Conservation (phyloP, 2,888 invertebrate species). For the Agrotis clavis region DNA sequence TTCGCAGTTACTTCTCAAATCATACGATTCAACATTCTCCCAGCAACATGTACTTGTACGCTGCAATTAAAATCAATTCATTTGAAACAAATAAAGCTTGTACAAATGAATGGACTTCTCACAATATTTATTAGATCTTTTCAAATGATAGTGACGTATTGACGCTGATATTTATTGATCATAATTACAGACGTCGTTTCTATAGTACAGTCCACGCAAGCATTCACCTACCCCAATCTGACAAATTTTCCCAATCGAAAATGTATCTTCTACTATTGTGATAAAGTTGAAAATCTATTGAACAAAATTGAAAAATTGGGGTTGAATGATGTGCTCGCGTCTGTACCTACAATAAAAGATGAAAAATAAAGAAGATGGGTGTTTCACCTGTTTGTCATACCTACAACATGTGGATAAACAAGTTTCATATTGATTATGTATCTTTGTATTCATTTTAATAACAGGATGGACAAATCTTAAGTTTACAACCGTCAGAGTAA, state of each 20-base stretch:
- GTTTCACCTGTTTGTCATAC: constrained; percentile 42
- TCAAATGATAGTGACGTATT: constrained; percentile 50
- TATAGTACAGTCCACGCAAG: not conserved
- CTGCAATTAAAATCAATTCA: constrained; percentile 40
- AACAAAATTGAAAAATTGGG: too few species aligned
- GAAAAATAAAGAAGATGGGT: constrained; percentile 5
- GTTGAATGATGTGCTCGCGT: too few species aligned
- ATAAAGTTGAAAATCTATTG: too few species aligned
- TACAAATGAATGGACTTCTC: constrained; percentile 32
- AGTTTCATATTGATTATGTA: constrained; percentile 22
- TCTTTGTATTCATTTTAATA: constrained; percentile 10
- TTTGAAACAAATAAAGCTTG: constrained; percentile 18
- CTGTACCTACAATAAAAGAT: constrained; percentile 26
- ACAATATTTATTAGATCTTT: constrained; percentile 47
- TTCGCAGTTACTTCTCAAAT: not conserved
- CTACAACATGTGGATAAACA: constrained; percentile 30
- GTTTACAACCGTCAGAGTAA: not conserved
- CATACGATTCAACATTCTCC: too few species aligned
- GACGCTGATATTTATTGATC: constrained; percentile 57
- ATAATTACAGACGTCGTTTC: constrained; percentile 54
- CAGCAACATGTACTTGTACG: constrained; percentile 1
- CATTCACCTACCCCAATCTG: too few species aligned
- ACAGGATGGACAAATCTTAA: constrained; percentile 11
- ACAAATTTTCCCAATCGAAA: too few species aligned
- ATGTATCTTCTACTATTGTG: too few species aligned